Evolutionary conservation across 2,797 vertebrate genomes (phyloP).

Genomic region (Coracias cyanogaster): DNA sequence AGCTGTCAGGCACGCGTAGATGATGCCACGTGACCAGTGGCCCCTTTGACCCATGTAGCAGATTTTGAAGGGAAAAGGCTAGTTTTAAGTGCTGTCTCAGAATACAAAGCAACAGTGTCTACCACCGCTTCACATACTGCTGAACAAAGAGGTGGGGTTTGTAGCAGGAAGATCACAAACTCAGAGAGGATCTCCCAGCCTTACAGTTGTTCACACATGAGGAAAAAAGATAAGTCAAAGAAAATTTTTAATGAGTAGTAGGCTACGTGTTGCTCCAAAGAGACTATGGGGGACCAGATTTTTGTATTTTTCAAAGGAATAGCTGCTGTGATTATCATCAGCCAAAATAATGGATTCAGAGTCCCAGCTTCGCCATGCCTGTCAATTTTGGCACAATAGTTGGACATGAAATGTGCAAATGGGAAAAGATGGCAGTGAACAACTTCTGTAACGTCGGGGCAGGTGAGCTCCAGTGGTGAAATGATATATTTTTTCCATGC

Average conservation of each 20-base stretch:
- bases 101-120: constrained; percentile 59
- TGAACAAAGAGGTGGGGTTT: constrained; percentile 54
- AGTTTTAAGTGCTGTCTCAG: constrained; percentile 21
- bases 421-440: neutral
- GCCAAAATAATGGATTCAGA: neutral
- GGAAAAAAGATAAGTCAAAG: neutral
- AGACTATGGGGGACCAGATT: neutral
- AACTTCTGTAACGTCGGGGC: neutral
- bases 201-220: neutral
- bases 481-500: neutral
- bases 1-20: constrained; percentile 22
- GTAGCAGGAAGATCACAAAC: constrained; percentile 49
- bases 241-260: constrained; percentile 4
- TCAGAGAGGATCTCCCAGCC: constrained; percentile 39
- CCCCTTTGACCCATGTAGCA: constrained; percentile 43
- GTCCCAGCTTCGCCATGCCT: neutral
- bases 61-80: constrained; percentile 52
- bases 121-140: neutral
- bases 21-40: neutral
- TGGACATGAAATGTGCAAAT: neutral
- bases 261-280: neutral
- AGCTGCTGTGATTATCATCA: constrained; percentile 2
- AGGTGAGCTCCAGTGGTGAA: neutral
- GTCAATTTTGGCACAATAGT: constrained; percentile 21
- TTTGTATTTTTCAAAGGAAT: constrained; percentile 7